Base-by-base conservation (phyloP, 2,113 vertebrate genomes). In the Callipepla californica region DNA sequence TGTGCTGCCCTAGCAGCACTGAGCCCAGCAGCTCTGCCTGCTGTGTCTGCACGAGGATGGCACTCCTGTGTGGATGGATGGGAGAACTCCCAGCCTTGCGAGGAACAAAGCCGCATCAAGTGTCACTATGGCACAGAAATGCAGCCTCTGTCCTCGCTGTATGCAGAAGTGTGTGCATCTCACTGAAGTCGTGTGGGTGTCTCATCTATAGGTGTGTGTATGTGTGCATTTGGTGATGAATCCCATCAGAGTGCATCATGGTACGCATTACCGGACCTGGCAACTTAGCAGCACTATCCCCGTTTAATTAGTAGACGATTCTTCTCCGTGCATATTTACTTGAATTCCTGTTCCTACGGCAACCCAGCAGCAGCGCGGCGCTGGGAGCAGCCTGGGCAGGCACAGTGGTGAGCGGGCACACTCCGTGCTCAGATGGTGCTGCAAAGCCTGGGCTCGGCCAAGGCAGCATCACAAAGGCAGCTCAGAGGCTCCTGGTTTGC, bases 251-350 rank as follows among this genome's bases (percentile, higher is more conserved):
- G 95, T 85, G 88, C 85, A 85, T 87, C 96, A 89, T 45, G 48
- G 86, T 92, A 84, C 65, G 48, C 87, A 15, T 94, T 95, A 70
- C 88, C 95, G 95, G 97, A 91, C 85, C 95, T 75, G 97, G 96
- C 94, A 96, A 97, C 97, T 97, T 97, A 95, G 96, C 97, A 96
- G 93, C 92, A 97, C 96, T 93, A 91, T 97, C 97, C 98, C 96
- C 96, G 98, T 98, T 98, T 98, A 98, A 98, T 98, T 98, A 98
- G 98, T 95, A 98, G 98, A 98, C 98, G 98, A 98, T 98, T 97
- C 97, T 98, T 97, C 97, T 97, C 98, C 96, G 98, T 98, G 98
- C 98, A 95, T 98, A 98, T 99, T 99, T 98, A 98, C 98, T 98
- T 95, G 96, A 96, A 96, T 97, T 97, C 97, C 94, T 96, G 98